Percentiles rank a stretch among this genome's conserved stretches.
Evolutionary conservation across 2,113 vertebrate species (phyloP).

Genomic region (mouse (Mus musculus)): DNA sequence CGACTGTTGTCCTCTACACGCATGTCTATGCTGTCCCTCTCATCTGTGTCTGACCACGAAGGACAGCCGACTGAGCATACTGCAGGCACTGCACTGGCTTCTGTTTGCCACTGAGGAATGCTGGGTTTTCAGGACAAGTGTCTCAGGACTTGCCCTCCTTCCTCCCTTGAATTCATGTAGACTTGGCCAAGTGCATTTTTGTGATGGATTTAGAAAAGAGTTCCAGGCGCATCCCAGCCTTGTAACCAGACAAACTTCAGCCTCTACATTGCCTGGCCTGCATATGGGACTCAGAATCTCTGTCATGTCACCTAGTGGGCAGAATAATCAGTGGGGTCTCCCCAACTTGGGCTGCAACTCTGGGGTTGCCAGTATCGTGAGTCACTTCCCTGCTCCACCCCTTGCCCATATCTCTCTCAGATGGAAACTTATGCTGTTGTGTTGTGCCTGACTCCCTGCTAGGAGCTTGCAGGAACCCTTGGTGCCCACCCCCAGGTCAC

Average conservation of each 20-base stretch:
- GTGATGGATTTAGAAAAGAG: too few species aligned
- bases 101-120: not conserved
- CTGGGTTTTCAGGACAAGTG: not conserved
- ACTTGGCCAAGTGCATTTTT: not conserved
- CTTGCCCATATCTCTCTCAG: not conserved
- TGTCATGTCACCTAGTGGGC: too few species aligned
- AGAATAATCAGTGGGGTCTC: not conserved
- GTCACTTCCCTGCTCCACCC: not conserved
- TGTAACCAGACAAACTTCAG: too few species aligned
- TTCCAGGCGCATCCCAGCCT: too few species aligned
- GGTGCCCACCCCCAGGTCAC: not conserved
- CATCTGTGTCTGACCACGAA: accelerated
- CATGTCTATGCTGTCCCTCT: accelerated
- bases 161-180: not conserved
- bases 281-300: not conserved
- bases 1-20: accelerated
- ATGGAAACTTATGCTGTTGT: not conserved
- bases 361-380: too few species aligned
- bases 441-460: too few species aligned
- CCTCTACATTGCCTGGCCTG: not conserved
- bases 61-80: too few species aligned
- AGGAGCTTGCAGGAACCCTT: not conserved
- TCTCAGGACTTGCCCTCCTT: too few species aligned
- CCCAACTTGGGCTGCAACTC: not conserved
- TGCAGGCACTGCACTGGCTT: too few species aligned